A percentile compares a stretch with the other conserved stretches of the same genome.
Conservation (phyloP, 2,113 vertebrate genomes). For the Mastomys natalensis region DNA sequence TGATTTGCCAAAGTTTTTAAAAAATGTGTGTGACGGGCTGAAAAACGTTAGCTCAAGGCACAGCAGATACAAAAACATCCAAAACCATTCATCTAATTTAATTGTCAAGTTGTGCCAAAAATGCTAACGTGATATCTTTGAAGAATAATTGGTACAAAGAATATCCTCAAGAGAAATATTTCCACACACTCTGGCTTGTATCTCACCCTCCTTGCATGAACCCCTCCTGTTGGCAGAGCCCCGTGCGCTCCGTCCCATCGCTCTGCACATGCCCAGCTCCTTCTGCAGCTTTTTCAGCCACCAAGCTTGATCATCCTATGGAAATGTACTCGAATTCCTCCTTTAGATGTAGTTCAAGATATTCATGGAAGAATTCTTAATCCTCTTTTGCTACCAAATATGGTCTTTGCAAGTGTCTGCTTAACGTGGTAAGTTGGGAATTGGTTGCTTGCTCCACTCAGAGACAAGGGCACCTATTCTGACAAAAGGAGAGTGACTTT, state of each 20-base stretch:
- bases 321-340: conserved; percentile 88
- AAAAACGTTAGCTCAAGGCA: conserved; percentile 79
- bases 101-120: conserved; percentile 87
- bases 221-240: conserved; percentile 69
- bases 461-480: conserved; percentile 85
- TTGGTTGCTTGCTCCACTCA: conserved; percentile 69
- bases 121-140: conserved; percentile 87
- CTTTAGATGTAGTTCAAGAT: conserved; percentile 90
- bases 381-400: conserved; percentile 76
- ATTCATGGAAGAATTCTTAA: conserved; percentile 85
- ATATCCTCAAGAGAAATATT: conserved; percentile 87
- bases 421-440: conserved; percentile 78
- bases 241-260: not conserved
- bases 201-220: conserved; percentile 83
- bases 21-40: conserved; percentile 78
- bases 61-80: conserved; percentile 84
- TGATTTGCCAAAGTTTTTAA: conserved; percentile 78
- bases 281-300: conserved; percentile 81
- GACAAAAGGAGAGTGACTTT: conserved; percentile 86
- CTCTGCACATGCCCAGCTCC: conserved; percentile 66
- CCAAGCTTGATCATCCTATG: conserved; percentile 87
- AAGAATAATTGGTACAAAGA: conserved; percentile 88
- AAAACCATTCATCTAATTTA: conserved; percentile 87
- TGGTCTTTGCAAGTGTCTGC: conserved; percentile 75
- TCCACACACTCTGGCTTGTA: conserved; percentile 88